Conservation (phyloP, 2,888 invertebrate species). For the Nomada flava region DNA sequence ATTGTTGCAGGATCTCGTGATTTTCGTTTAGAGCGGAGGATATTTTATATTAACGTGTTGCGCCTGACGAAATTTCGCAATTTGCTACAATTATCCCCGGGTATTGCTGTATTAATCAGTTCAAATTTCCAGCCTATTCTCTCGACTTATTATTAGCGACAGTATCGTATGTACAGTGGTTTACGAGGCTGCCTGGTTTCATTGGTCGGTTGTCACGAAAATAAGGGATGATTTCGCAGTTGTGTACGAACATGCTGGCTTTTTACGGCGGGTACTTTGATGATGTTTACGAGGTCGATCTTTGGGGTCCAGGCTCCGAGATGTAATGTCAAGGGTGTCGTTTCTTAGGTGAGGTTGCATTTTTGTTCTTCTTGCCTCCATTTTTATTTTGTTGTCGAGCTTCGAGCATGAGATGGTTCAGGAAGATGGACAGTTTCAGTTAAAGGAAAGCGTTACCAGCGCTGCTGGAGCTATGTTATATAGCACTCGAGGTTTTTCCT, state of each 20-base stretch:
- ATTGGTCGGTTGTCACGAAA: neutral
- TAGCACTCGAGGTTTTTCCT: slow-evolving; percentile 5
- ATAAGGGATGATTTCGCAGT: neutral
- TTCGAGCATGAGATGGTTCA: neutral
- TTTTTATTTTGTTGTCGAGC: neutral
- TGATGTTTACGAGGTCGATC: neutral
- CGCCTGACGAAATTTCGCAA: too few species aligned
- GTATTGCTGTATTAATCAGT: too few species aligned
- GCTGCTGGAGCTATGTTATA: slow-evolving; percentile 8
- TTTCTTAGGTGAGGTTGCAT: neutral
- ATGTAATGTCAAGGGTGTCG: neutral
- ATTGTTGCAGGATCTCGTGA: too few species aligned
- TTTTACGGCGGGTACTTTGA: neutral
- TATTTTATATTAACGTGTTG: neutral
- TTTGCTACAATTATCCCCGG: too few species aligned
- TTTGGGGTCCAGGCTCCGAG: neutral
- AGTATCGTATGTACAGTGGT: too few species aligned
- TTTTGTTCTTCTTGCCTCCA: neutral
- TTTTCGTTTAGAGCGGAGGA: too few species aligned
- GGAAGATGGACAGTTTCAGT: slow-evolving; percentile 3
- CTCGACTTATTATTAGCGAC: too few species aligned
- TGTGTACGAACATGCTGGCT: neutral
- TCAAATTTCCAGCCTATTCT: too few species aligned
- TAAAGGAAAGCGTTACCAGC: neutral
- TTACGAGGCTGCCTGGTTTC: too few species aligned